These are phyloP conservation scores for Drepana falcataria DNA, from an alignment of 2,888 invertebrate genomes.

Conservation along the genomic window DNA sequence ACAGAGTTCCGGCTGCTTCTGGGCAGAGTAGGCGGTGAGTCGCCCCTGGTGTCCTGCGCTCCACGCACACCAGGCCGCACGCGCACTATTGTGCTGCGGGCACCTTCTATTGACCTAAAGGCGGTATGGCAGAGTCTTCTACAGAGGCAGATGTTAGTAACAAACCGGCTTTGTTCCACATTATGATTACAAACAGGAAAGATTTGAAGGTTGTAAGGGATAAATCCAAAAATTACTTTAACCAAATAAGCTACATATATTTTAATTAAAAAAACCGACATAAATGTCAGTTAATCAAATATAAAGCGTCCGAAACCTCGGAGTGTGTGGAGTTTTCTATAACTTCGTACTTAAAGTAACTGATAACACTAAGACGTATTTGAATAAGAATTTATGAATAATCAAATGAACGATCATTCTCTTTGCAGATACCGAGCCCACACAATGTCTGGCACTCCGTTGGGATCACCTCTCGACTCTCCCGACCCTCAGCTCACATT, in stretches of 20 bases:
- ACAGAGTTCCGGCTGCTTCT: conserved; percentile 91
- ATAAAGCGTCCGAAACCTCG: no score
- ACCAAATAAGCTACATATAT: no score
- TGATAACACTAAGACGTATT: no score
- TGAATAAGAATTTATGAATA: no score
- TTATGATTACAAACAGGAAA: no score
- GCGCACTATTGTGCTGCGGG: conserved; percentile 85
- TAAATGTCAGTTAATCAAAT: no score
- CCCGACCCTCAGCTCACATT: conserved; percentile 84
- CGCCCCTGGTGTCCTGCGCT: conserved; percentile 86
- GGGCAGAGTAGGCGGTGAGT: conserved; percentile 84
- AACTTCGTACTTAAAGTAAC: no score
- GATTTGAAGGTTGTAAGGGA: no score
- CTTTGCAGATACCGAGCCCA: conserved; percentile 88
- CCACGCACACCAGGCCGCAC: conserved; percentile 84
- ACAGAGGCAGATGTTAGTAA: conserved; percentile 90
- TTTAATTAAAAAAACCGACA: no score
- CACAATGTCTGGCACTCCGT: conserved; percentile 87
- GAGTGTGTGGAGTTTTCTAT: no score
- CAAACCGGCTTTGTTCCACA: neutral
- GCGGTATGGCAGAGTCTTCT: conserved; percentile 94
- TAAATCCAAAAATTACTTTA: no score
- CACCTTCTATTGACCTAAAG: conserved; percentile 90
- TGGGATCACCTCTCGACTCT: conserved; percentile 90
- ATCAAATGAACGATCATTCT: neutral